Evolutionary conservation across 2,113 vertebrate species (phyloP).

Genomic region (Ammodytes marinus): DNA sequence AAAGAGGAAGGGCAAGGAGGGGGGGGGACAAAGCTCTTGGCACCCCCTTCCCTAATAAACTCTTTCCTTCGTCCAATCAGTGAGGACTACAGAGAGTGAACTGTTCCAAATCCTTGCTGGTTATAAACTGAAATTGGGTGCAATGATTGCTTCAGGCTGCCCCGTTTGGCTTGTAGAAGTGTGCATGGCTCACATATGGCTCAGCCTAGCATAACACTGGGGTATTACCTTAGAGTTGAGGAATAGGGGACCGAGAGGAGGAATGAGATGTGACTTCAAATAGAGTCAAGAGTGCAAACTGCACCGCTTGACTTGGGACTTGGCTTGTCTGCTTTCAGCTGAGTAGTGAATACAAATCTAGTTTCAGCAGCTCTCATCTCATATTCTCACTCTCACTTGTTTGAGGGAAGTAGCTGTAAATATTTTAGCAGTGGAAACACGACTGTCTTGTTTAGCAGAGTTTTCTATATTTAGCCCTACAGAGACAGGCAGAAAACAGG

Average conservation of each 20-base stretch:
- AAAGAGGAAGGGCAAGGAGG: constrained; percentile 75
- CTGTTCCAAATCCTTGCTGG: constrained; percentile 79
- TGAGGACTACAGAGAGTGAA: constrained; percentile 66
- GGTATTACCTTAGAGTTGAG: constrained; percentile 71
- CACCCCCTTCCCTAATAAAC: constrained; percentile 80
- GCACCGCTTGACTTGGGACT: constrained; percentile 45
- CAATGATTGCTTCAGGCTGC: constrained; percentile 85
- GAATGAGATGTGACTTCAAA: constrained; percentile 64
- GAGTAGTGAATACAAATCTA: constrained; percentile 42
- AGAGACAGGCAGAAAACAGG: constrained; percentile 33
- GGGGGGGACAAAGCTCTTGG: constrained; percentile 75
- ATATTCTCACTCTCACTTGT: constrained; percentile 64
- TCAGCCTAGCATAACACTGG: constrained; percentile 62
- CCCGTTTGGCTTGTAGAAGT: constrained; percentile 75
- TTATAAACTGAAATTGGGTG: constrained; percentile 83
- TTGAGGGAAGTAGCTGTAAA: constrained; percentile 66
- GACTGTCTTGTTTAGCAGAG: constrained; percentile 67
- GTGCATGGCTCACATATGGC: constrained; percentile 81
- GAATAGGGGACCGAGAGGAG: constrained; percentile 58
- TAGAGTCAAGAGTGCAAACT: constrained; percentile 48
- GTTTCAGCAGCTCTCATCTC: constrained; percentile 52
- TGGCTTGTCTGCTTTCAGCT: constrained; percentile 35
- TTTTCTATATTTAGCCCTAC: constrained; percentile 68
- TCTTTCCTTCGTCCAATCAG: constrained; percentile 76
- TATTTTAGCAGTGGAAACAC: constrained; percentile 74